Evolutionary conservation across 2,797 vertebrate genomes (phyloP).

Genomic region (Meda fulgida): DNA sequence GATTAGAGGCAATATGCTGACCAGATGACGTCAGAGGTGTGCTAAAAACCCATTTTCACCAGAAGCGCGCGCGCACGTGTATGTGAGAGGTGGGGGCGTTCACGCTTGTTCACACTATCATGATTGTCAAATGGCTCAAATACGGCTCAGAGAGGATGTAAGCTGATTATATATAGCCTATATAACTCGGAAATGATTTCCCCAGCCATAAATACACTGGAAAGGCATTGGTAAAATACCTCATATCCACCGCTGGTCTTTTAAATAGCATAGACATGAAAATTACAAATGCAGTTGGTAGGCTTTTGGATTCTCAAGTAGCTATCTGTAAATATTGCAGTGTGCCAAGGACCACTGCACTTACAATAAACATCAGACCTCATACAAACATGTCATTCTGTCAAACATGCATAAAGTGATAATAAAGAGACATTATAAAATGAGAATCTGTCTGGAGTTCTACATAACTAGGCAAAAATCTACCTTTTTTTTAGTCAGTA

Average conservation of each 20-base stretch:
- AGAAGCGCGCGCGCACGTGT: slow-evolving; percentile 34
- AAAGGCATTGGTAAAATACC: background rate
- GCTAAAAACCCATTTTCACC: slow-evolving; percentile 74
- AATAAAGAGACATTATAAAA: background rate
- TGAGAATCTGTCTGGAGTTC: background rate
- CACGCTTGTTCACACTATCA: slow-evolving; percentile 18
- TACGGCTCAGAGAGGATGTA: background rate
- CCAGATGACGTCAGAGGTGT: slow-evolving; percentile 67
- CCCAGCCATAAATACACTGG: background rate
- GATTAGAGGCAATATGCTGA: slow-evolving; percentile 51
- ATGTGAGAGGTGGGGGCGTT: background rate
- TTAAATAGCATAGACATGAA: background rate
- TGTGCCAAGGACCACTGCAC: background rate
- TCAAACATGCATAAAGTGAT: background rate
- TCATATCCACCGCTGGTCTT: background rate
- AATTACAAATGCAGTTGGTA: background rate
- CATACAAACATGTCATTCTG: background rate
- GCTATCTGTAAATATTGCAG: no score
- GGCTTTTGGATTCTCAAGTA: background rate
- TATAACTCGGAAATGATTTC: background rate
- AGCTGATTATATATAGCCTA: background rate
- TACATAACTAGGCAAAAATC: background rate
- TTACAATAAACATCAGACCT: background rate
- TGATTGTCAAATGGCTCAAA: background rate
- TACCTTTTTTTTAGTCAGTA: background rate